Base-by-base conservation (phyloP, 2,888 invertebrate genomes). In the Ophion ventricosus region DNA sequence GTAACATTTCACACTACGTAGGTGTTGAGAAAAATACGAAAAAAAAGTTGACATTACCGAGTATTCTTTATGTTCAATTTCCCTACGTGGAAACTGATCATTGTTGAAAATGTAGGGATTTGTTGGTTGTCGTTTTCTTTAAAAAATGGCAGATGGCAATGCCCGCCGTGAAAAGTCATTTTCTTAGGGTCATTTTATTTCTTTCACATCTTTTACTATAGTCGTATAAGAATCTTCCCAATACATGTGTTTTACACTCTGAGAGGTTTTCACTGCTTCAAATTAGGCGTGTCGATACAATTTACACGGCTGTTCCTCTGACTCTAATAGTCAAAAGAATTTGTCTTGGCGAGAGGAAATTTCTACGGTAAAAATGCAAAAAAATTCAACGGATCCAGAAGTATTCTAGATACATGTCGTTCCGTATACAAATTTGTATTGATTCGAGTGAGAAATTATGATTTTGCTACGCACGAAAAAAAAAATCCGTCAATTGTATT, bases 301-400 rank as follows among this genome's bases (percentile, higher is more conserved):
- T 78, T 70, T 70, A 35, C 70, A 78, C 78, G 57, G 10, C 57
- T 70, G 43, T 56, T 54, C 10, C 54, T 23, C 54, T 63, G 78
- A 49, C 69, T 69, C 78, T 78, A 78, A 11, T 17, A 56, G 78
- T 56, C 61, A 35, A 63, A 49, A 49, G 49, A 43, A 61, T 43
- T 23, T 35, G 5, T 43, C 54, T n/a, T 61, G 29, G 29, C 10
- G 35, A n/a, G 23, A 54, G 54, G 29, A 14, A 78, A 29, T 35
- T 40, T 70, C 70, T 78, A 78, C 78, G 11, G 17, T 23, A 35
- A 20, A 77, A 69, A 69, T 40, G 67, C 40, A 43, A 26, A 54
- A 54, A 66, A 25, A 7, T 76, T 54, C 10, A 4, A 54, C 35
- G 11, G 35, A 35, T 23, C 5, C 17, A 23, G 20, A 35, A 56